Conservation (phyloP, 2,888 invertebrate genomes). For the Atethmia centrago region DNA sequence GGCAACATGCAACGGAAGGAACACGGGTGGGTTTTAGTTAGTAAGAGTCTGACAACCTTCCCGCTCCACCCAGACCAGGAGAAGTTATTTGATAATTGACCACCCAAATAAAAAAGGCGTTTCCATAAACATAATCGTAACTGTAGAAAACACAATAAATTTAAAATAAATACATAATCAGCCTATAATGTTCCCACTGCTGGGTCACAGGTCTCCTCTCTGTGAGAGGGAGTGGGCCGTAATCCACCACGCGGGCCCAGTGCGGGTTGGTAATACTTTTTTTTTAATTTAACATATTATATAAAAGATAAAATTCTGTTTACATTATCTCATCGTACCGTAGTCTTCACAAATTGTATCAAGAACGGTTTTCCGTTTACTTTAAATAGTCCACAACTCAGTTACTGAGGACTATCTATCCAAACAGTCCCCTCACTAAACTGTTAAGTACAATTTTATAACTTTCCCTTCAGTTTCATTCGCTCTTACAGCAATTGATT, state of each 20-base stretch:
- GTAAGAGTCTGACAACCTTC: too few relatives aligned
- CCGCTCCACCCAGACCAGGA: too few relatives aligned
- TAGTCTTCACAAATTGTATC: slow-evolving; percentile 11
- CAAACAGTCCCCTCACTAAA: slow-evolving; percentile 26
- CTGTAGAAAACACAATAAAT: not conserved
- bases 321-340: not conserved
- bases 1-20: too few relatives aligned
- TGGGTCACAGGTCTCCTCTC: too few relatives aligned
- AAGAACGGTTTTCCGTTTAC: slow-evolving; percentile 11
- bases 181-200: too few relatives aligned
- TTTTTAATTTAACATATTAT: too few relatives aligned
- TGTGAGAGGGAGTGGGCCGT: too few relatives aligned
- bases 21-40: too few relatives aligned
- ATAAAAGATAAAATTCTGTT: not conserved
- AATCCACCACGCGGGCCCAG: too few relatives aligned
- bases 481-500: slow-evolving; percentile 33
- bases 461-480: slow-evolving; percentile 39
- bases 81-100: too few relatives aligned
- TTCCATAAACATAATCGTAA: not conserved
- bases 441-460: slow-evolving; percentile 35
- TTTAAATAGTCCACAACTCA: slow-evolving; percentile 6
- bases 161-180: not conserved
- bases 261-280: too few relatives aligned
- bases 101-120: too few relatives aligned
- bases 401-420: slow-evolving; percentile 19